Base-by-base conservation (phyloP, 2,888 invertebrate genomes). In the Ctenicera cuprea region DNA sequence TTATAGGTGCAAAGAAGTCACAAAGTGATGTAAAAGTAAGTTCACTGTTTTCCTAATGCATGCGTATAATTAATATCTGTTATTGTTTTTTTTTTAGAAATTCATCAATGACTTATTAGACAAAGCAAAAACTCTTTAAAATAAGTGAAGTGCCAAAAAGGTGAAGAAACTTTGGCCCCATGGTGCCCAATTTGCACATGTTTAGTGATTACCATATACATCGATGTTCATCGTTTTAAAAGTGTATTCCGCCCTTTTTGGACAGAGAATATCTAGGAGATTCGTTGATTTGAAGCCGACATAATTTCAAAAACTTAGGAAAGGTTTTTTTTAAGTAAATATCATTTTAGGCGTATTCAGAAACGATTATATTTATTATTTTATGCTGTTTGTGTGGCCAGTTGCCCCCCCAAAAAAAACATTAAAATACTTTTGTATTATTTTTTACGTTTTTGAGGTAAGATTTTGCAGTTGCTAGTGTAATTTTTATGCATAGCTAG, bases 71-170 rank as follows among this genome's bases (percentile, higher is more conserved):
- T 50, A 33, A 45, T n/a, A 18, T 18, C 11, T 12, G 8, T n/a
- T 61, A n/a, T n/a, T n/a, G 5, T 80, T 83, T 85, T 83, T 81
- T 82, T 92, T 91, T 74, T 90, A 95, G 95, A 95, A 95, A 93
- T 96, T 96, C 88, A 95, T 95, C 87, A 94, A 94, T 86, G 95
- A 95, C 88, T 90, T 96, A 86, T 89, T 96, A 88, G 95, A 95
- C 87, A 94, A 95, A 88, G 95, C 95, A 86, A 95, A 95, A 89
- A 95, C 95, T 86, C 92, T 96, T 87, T 95, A 94, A 91, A 87
- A 81, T 78, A 78, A 84, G 85, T 84, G 81, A 86, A 84, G 86
- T 87, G 87, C 87, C 87, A 87, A 86, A 85, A 77, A 75, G 72
- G 57, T 73, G 67, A 74, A 73, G 80, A 82, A 79, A 82, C 81